These are phyloP conservation scores for Poliocrania exsul DNA, from an alignment of 2,797 vertebrate species.

Conservation along the genomic window DNA sequence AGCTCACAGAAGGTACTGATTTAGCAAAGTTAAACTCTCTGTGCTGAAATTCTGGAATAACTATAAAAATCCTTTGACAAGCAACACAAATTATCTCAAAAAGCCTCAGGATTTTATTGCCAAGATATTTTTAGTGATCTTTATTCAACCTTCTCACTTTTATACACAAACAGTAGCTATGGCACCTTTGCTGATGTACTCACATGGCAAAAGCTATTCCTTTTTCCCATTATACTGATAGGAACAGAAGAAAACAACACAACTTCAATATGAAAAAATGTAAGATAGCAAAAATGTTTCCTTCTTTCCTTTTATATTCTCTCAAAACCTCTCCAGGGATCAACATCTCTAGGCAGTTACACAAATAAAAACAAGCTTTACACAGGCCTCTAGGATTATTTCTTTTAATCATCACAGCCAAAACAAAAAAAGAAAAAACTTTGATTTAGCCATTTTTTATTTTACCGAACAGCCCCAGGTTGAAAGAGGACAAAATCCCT, in stretches of 20 bases:
- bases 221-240: neutral
- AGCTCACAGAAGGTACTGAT: neutral
- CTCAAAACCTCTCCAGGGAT: neutral
- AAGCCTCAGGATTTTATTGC: conserved; percentile 2
- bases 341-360: neutral
- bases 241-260: neutral
- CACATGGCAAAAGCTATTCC: neutral
- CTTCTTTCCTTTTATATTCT: neutral
- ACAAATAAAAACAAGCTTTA: neutral
- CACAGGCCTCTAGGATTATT: neutral
- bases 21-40: neutral
- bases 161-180: neutral
- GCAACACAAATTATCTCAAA: neutral
- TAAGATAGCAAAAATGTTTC: neutral
- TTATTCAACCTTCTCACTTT: neutral
- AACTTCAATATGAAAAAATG: neutral
- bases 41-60: neutral
- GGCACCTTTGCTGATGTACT: neutral
- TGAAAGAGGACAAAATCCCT: neutral
- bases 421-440: neutral
- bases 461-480: neutral
- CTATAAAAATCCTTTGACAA: neutral
- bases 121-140: neutral
- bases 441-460: neutral
- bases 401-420: neutral